Evolutionary conservation across 37 sponge, comb jelly and placozoan genomes (phyloP), one percentile per base, ranked within the genome.

Genomic region (Theonella swinhoei): DNA sequence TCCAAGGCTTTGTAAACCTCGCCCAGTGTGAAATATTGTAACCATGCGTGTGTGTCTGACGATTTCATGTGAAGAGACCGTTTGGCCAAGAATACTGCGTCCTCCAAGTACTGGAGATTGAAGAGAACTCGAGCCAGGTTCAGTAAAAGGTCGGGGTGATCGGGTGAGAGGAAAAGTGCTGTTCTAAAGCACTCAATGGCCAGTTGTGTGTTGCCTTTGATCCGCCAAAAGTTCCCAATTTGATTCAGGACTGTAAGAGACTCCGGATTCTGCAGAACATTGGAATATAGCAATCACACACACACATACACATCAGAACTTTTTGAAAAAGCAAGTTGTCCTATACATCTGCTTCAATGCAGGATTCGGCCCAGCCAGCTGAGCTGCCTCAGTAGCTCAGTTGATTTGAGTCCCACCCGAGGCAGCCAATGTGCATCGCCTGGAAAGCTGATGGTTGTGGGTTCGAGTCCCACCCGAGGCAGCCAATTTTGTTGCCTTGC

Each of bases 191-290:
- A 95, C 69, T 95, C 96, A 14, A 95, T 89, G n/a, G 96, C 92
- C 29, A 64, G 69, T 25, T 88, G 87, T 23, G 92, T 95, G 87
- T 91, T 78, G 8, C 96, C 96, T 39, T 83, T 89, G 42, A 95
- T 88, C 37, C 96, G 77, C 96, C 96, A 95, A 43, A 82, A 95
- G 88, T 95, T 95, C 7, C 96, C 96, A 72, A 95, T 81, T 41
- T 90, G 91, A 74, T 94, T 94, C 59, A 88, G 75, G 0, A 94
- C 88, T 32, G 72, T 86, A 19, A 85, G 35, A 5, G 88, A 84
- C 5, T 83, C 30, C 3, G 80, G 76, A 33, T 79, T 80, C 90
- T 93, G 41, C 8, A 71, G 42, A 68, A 62, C n/a, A n/a, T n/a
- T n/a, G n/a, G n/a, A n/a, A n/a, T n/a, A n/a, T n/a, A n/a, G 70